Percentiles rank a stretch among this genome's conserved stretches.
phyloP scores from a whole-genome alignment of 2,797 vertebrate species.

The Tragelaphus oryx region DNA sequence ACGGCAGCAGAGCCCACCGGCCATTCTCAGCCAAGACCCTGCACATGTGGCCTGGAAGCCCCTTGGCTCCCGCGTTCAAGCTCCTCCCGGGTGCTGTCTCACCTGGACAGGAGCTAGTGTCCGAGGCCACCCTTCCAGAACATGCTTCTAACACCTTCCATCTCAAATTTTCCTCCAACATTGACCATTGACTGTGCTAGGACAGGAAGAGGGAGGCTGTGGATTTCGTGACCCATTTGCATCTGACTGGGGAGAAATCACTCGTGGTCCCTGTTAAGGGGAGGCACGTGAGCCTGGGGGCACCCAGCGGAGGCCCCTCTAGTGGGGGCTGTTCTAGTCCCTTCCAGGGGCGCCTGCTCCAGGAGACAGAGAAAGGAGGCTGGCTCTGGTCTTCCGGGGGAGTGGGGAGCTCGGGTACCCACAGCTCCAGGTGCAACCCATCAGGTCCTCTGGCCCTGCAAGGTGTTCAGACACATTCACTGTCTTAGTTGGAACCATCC shows the following conservation, averaged over 20 bases:
- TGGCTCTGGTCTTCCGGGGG: fast-evolving
- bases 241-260: fast-evolving
- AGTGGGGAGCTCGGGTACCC: fast-evolving
- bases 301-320: fast-evolving
- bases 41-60: background rate
- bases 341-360: background rate
- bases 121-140: background rate
- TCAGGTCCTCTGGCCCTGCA: fast-evolving
- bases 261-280: fast-evolving
- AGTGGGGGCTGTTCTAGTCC: fast-evolving
- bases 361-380: background rate
- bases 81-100: fast-evolving
- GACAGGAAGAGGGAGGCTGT: background rate
- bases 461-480: fast-evolving
- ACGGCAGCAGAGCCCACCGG: fast-evolving
- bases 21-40: background rate
- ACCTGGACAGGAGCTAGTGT: fast-evolving
- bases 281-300: fast-evolving
- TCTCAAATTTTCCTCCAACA: fast-evolving
- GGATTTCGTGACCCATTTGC: fast-evolving
- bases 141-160: fast-evolving
- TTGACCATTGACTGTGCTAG: too few relatives aligned
- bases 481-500: fast-evolving
- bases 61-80: fast-evolving
- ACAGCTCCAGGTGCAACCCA: fast-evolving